A percentile compares a stretch with the other conserved stretches of the same genome.
Evolutionary conservation across 2,113 vertebrate genomes (phyloP).

Genomic region (Atrichornis clamosus): DNA sequence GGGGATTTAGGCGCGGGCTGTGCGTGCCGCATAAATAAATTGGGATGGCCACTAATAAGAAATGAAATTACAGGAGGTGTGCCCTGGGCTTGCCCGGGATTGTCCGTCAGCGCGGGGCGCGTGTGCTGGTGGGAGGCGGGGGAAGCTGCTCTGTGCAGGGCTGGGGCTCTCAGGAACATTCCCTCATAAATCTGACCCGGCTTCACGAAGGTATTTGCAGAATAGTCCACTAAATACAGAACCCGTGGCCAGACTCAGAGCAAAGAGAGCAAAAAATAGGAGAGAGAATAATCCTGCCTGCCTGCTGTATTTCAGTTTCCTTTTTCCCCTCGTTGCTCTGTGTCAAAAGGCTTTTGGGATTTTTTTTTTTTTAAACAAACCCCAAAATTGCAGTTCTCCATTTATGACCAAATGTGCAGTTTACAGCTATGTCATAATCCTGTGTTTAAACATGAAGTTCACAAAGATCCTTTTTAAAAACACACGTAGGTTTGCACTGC

Average conservation of each 20-base stretch:
- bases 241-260: background rate
- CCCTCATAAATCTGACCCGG: background rate
- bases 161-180: background rate
- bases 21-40: background rate
- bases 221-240: background rate
- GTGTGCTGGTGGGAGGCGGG: background rate
- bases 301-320: background rate
- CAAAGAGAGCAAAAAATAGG: background rate
- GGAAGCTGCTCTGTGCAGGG: background rate
- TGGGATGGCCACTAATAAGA: accelerated
- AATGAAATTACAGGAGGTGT: background rate
- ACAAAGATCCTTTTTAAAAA: constrained; percentile 20
- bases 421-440: background rate
- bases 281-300: background rate
- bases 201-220: background rate
- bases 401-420: background rate
- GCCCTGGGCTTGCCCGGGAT: background rate
- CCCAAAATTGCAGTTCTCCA: background rate
- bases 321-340: background rate
- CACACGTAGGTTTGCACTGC: constrained; percentile 48
- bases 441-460: constrained; percentile 20
- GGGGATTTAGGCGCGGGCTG: background rate
- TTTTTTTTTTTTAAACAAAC: background rate
- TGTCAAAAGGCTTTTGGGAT: background rate
- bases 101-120: background rate